Conservation (phyloP, 2,113 vertebrate genomes). For the Arizona elegans region DNA sequence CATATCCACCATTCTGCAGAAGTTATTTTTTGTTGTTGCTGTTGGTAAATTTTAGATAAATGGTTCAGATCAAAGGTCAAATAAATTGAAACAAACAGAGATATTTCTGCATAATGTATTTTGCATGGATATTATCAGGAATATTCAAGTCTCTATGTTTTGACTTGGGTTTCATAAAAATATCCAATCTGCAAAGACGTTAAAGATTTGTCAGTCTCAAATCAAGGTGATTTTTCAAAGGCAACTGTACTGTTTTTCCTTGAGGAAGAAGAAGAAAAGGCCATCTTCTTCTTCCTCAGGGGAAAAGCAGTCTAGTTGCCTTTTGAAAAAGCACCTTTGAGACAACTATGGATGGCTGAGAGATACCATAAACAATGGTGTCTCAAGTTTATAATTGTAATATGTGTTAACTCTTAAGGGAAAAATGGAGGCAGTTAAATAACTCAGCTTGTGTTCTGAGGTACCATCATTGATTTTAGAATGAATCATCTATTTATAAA, state of each 20-base stretch:
- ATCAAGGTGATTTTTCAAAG: not conserved
- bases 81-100: not conserved
- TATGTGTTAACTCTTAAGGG: not conserved
- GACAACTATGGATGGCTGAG: not conserved
- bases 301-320: not conserved
- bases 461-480: constrained; percentile 14
- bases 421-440: not conserved
- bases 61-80: not conserved
- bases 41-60: fast-evolving
- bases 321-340: not conserved
- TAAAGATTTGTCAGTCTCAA: fast-evolving
- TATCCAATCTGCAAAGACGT: not conserved
- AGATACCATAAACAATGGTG: fast-evolving
- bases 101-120: not conserved
- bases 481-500: not conserved
- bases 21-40: not conserved
- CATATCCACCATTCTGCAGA: not conserved
- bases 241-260: not conserved
- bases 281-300: not conserved
- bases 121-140: constrained; percentile 6
- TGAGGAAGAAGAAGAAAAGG: not conserved
- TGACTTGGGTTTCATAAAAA: not conserved
- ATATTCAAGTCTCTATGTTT: not conserved
- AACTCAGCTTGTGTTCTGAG: not conserved
- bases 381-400: not conserved